phyloP scores from a whole-genome alignment of 2,888 invertebrate species.

The Sipha maydis region DNA sequence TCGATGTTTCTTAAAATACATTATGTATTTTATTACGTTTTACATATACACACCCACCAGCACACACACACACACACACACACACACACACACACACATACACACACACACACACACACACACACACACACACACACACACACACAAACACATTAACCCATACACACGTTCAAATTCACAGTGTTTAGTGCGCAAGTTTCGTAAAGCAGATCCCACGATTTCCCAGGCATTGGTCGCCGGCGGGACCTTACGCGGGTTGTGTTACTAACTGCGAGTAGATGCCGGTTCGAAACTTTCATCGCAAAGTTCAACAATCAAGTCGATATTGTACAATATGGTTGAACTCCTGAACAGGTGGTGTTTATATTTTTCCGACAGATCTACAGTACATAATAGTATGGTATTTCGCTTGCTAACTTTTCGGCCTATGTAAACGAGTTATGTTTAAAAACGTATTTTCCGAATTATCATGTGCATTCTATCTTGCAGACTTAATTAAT shows the following conservation, averaged over 20 bases:
- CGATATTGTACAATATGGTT: neutral
- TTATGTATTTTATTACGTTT: neutral
- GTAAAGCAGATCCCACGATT: neutral
- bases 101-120: neutral
- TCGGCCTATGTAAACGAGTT: too few species aligned
- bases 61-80: too few species aligned
- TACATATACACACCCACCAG: neutral
- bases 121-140: too few species aligned
- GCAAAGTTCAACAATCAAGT: neutral
- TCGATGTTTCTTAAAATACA: slow-evolving; percentile 1
- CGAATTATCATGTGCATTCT: too few species aligned
- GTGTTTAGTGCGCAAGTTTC: neutral
- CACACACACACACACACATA: too few species aligned
- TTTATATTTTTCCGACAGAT: neutral
- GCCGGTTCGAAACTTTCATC: neutral
- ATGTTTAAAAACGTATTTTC: too few species aligned
- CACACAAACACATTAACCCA: neutral
- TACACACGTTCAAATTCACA: neutral
- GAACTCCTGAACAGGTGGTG: neutral
- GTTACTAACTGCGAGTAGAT: neutral
- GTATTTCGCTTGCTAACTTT: too few species aligned
- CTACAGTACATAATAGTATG: neutral
- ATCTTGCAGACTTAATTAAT: too few species aligned
- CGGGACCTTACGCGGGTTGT: neutral
- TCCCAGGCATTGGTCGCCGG: neutral